A percentile compares a stretch with the other conserved stretches of the same genome.
These are phyloP conservation scores for Drosophila lacicola DNA, from an alignment of 2,888 invertebrate species.

Conservation along the genomic window DNA sequence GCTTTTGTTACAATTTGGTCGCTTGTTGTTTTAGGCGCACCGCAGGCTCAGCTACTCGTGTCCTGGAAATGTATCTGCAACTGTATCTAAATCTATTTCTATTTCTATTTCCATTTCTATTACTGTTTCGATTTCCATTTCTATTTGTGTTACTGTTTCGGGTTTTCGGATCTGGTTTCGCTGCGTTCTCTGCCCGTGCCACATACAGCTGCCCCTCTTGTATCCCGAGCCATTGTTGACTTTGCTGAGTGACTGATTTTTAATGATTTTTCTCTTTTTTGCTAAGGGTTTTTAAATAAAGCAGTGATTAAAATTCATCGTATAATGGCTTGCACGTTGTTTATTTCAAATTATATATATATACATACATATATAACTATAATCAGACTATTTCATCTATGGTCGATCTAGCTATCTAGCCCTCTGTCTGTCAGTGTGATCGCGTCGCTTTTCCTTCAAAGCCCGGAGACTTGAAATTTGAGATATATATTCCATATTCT, in stretches of 20 bases:
- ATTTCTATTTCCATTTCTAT: slow-evolving; percentile 24
- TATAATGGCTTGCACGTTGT: too few species aligned
- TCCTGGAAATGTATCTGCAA: slow-evolving; percentile 34
- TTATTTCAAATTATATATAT: too few species aligned
- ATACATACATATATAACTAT: too few species aligned
- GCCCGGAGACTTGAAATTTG: too few species aligned
- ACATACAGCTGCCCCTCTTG: slow-evolving; percentile 47
- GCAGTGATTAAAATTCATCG: slow-evolving; percentile 9
- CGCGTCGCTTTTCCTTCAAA: too few species aligned
- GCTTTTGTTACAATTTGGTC: slow-evolving; percentile 58
- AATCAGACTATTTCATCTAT: too few species aligned
- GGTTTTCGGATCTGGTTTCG: slow-evolving; percentile 9
- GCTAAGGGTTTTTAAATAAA: neutral
- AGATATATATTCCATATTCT: too few species aligned
- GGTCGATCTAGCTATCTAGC: too few species aligned
- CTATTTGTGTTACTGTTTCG: slow-evolving; percentile 21
- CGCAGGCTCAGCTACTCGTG: slow-evolving; percentile 35
- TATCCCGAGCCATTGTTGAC: slow-evolving; percentile 57
- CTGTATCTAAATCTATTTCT: slow-evolving; percentile 49
- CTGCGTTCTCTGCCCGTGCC: neutral
- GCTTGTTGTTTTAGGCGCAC: slow-evolving; percentile 71
- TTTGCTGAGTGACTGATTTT: slow-evolving; percentile 52
- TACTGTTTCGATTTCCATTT: slow-evolving; percentile 17
- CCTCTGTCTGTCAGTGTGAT: too few species aligned
- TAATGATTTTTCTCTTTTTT: slow-evolving; percentile 12